Evolutionary conservation across 2,888 invertebrate genomes (phyloP).

Genomic region (Apodemia hepburni): DNA sequence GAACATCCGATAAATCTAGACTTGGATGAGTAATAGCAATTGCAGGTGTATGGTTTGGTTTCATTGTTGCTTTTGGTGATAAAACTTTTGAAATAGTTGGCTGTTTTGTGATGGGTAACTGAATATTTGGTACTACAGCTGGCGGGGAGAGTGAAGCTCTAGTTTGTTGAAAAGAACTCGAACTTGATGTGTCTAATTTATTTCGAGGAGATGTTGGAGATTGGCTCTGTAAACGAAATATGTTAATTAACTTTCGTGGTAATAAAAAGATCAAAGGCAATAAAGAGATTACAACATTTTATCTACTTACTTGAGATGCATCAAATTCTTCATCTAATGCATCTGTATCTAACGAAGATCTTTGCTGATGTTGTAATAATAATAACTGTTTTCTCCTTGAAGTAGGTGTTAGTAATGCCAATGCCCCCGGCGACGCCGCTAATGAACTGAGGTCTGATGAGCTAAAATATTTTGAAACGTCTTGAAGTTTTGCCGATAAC

Average conservation of each 20-base stretch:
- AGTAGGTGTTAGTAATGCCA: conserved; percentile 87
- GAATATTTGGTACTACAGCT: conserved; percentile 65
- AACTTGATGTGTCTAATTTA: conserved; percentile 66
- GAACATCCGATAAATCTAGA: conserved; percentile 68
- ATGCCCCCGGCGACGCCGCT: conserved; percentile 76
- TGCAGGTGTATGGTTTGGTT: conserved; percentile 69
- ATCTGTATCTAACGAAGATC: conserved; percentile 92
- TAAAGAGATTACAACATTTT: background rate
- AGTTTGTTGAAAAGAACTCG: conserved; percentile 51
- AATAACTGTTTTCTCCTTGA: conserved; percentile 88
- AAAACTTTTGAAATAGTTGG: conserved; percentile 60
- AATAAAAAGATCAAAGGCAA: background rate
- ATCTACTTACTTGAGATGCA: conserved; percentile 73
- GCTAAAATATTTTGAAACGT: conserved; percentile 40
- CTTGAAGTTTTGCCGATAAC: too few relatives aligned
- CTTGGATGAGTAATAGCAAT: conserved; percentile 81
- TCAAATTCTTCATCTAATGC: conserved; percentile 87
- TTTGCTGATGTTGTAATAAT: conserved; percentile 90
- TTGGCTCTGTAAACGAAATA: conserved; percentile 56
- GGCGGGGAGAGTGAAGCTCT: conserved; percentile 68
- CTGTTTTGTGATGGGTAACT: conserved; percentile 71
- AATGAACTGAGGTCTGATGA: conserved; percentile 74
- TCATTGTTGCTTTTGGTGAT: conserved; percentile 49
- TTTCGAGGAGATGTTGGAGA: conserved; percentile 76
- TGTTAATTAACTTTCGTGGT: background rate